These are phyloP conservation scores for Syngnathoides biaculeatus DNA, from an alignment of 2,113 vertebrate species.

Conservation along the genomic window DNA sequence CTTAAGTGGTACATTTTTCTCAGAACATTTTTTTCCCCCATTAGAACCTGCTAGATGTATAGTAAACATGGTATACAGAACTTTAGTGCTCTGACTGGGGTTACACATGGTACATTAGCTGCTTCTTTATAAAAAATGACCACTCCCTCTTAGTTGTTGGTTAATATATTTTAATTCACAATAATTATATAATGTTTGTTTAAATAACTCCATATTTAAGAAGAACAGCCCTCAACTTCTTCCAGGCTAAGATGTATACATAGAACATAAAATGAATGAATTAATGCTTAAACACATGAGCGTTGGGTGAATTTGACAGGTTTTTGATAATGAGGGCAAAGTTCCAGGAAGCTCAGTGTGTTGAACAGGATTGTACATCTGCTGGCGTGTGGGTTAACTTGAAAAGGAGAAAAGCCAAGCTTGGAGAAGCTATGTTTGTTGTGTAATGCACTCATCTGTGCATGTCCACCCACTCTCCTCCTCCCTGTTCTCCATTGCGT, in stretches of 20 bases:
- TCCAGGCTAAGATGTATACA: constrained; percentile 19
- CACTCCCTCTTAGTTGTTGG: not conserved
- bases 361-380: not conserved
- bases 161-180: constrained; percentile 5
- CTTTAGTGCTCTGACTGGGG: not conserved
- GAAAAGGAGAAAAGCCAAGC: not conserved
- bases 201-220: constrained; percentile 6
- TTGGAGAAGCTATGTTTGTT: constrained; percentile 20
- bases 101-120: not conserved
- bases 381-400: not conserved
- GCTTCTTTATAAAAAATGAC: not conserved
- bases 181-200: not conserved
- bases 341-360: not conserved
- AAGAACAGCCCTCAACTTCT: constrained; percentile 35
- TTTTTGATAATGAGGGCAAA: not conserved
- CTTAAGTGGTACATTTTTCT: not conserved
- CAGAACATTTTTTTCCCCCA: not conserved
- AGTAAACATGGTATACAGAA: too few relatives aligned
- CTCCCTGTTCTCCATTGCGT: constrained; percentile 13
- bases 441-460: constrained; percentile 21
- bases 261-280: too few relatives aligned
- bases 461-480: constrained; percentile 8
- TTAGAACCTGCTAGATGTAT: not conserved
- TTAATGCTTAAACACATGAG: not conserved
- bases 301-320: not conserved